Conservation (phyloP, 2,797 vertebrate species). For the Acanthornis magna region DNA sequence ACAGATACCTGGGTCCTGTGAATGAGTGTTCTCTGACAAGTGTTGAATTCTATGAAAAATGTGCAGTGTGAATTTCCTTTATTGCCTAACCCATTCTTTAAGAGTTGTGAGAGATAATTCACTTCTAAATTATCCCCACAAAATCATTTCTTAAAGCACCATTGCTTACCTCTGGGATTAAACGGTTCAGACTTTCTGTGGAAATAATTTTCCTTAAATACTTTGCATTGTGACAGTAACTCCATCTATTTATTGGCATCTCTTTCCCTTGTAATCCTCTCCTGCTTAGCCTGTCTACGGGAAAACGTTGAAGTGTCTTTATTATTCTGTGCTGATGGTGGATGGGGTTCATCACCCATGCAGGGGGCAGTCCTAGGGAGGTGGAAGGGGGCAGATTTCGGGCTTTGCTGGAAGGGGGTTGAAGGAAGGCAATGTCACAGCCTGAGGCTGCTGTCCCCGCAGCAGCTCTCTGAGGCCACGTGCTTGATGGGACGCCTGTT, state of each 20-base stretch:
- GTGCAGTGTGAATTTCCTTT: not conserved
- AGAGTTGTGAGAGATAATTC: not conserved
- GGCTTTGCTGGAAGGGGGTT: not conserved
- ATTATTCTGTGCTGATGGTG: not conserved
- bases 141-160: not conserved
- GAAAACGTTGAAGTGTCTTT: not conserved
- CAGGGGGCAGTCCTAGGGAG: not conserved
- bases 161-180: not conserved
- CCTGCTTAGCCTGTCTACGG: not conserved
- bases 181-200: not conserved
- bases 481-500: constrained; percentile 3
- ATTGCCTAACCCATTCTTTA: not conserved
- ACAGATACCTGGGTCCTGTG: not conserved
- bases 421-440: not conserved
- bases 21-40: not conserved
- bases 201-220: not conserved
- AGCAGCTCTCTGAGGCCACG: not conserved
- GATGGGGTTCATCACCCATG: not conserved
- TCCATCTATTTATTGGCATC: not conserved
- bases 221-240: not conserved
- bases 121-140: not conserved
- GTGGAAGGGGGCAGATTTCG: not conserved
- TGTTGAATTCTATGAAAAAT: not conserved
- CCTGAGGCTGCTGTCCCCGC: not conserved
- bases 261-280: not conserved